phyloP scores from a whole-genome alignment of 2,797 vertebrate species.

The Cirrhinus molitorella region DNA sequence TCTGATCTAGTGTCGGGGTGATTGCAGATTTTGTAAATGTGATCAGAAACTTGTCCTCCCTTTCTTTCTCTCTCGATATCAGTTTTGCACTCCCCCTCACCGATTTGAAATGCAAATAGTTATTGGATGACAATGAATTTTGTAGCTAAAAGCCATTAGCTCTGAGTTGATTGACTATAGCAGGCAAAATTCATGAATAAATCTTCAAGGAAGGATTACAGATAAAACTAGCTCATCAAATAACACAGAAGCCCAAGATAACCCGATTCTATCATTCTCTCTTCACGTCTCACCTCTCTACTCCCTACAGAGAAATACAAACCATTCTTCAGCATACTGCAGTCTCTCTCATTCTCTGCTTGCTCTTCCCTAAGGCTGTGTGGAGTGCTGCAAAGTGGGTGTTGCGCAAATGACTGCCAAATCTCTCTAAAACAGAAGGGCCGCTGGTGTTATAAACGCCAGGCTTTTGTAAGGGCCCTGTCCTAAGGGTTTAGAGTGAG shows the following conservation, averaged over 20 bases:
- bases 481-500: neutral
- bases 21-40: slow-evolving; percentile 35
- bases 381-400: slow-evolving; percentile 60
- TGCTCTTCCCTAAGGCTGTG: slow-evolving; percentile 53
- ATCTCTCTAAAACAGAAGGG: slow-evolving; percentile 59
- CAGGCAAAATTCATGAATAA: slow-evolving; percentile 48
- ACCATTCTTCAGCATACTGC: slow-evolving; percentile 48
- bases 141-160: slow-evolving; percentile 55
- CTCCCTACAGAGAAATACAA: slow-evolving; percentile 44
- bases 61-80: slow-evolving; percentile 6
- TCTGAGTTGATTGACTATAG: slow-evolving; percentile 51
- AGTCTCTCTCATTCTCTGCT: slow-evolving; percentile 16
- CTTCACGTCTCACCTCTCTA: slow-evolving; percentile 49
- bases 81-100: neutral
- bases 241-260: slow-evolving; percentile 41
- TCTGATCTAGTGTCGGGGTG: slow-evolving; percentile 29
- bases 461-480: slow-evolving; percentile 23
- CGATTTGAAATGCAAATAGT: slow-evolving; percentile 50
- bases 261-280: slow-evolving; percentile 46
- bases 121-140: slow-evolving; percentile 50
- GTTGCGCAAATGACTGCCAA: slow-evolving; percentile 60
- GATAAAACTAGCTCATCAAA: slow-evolving; percentile 29
- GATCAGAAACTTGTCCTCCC: slow-evolving; percentile 23
- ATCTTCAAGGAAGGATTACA: slow-evolving; percentile 26
- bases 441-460: slow-evolving; percentile 50